Base-by-base conservation (phyloP, 2,888 invertebrate genomes). In the Ichneumon xanthorius region DNA sequence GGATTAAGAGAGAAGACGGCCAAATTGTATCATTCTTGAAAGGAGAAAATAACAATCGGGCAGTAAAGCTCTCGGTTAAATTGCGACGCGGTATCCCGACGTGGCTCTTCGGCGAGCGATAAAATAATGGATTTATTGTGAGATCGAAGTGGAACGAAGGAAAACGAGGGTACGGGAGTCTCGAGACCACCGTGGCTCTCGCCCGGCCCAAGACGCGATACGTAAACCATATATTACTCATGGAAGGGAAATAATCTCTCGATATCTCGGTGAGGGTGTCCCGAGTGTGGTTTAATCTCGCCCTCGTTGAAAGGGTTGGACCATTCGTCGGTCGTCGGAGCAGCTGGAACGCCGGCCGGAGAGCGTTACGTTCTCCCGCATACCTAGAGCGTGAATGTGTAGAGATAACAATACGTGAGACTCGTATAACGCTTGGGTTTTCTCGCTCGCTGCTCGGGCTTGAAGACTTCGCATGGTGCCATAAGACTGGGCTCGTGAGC, bases 231-330 rank as follows among this genome's bases (percentile, higher is more conserved):
- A 86, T 82, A 86, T 86, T 86, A 82, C 82, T 86, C 84, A 86
- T 87, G 80, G 85, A 87, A 87, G 78, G 84, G 86, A 90, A 16
- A 90, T 90, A 89, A 90, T 90, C 86, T 86, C 77, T 90, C 89
- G 88, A 91, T 91, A 90, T 91, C 87, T 91, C 78, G 88, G 86
- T 84, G 75, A 87, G 89, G 90, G 90, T 90, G 91, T 90, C 88
- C 88, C 22, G 88, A 83, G 88, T 89, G 89, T 89, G 88, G 89
- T 63, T 90, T 92, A 92, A 92, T 92, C 92, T 91, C 84, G 86
- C 87, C 88, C 88, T 87, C 89, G 89, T 88, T 92, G 91, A 92
- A 91, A 92, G 92, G 92, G 91, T 90, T 83, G 86, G 86, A 70
- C 86, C 91, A 90, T 91, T 90, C 90, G 82, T 85, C 70, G 68